phyloP scores from a whole-genome alignment of 2,113 vertebrate genomes.

The Nyctereutes procyonoides region DNA sequence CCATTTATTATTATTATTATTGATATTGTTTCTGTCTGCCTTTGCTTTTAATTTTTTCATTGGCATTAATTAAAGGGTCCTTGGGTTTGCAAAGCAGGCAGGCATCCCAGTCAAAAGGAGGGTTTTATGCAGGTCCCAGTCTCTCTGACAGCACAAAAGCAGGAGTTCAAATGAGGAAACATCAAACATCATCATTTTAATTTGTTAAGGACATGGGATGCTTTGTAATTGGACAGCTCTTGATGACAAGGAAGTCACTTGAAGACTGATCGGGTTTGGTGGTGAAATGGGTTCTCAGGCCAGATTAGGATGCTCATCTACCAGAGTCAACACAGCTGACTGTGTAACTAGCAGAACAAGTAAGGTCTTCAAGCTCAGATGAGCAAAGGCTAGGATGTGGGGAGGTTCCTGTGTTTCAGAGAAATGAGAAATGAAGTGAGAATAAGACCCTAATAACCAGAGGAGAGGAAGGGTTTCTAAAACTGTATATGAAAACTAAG shows the following conservation, averaged over 20 bases:
- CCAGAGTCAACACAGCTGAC: background rate
- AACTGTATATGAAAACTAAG: background rate
- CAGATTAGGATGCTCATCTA: constrained; percentile 64
- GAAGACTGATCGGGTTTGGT: constrained; percentile 27
- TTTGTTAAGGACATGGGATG: constrained; percentile 71
- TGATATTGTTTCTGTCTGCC: constrained; percentile 52
- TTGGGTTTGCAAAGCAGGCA: constrained; percentile 70
- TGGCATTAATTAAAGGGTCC: constrained; percentile 81
- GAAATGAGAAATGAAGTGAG: background rate
- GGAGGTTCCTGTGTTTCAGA: background rate
- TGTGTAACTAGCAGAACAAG: background rate
- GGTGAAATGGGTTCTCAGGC: background rate
- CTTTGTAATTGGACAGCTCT: constrained; percentile 76
- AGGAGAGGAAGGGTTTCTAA: background rate
- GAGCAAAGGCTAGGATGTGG: background rate
- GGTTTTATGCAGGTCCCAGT: constrained; percentile 47
- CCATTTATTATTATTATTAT: constrained; percentile 71
- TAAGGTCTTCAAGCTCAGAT: background rate
- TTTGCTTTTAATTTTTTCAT: constrained; percentile 77
- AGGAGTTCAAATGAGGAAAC: constrained; percentile 79
- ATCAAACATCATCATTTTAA: constrained; percentile 66
- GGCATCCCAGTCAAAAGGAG: constrained; percentile 53
- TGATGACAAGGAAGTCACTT: constrained; percentile 48
- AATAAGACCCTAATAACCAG: background rate
- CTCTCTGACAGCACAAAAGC: constrained; percentile 75